Base-by-base conservation (phyloP, 2,888 invertebrate species). In the Tromatobia lineatoria region DNA sequence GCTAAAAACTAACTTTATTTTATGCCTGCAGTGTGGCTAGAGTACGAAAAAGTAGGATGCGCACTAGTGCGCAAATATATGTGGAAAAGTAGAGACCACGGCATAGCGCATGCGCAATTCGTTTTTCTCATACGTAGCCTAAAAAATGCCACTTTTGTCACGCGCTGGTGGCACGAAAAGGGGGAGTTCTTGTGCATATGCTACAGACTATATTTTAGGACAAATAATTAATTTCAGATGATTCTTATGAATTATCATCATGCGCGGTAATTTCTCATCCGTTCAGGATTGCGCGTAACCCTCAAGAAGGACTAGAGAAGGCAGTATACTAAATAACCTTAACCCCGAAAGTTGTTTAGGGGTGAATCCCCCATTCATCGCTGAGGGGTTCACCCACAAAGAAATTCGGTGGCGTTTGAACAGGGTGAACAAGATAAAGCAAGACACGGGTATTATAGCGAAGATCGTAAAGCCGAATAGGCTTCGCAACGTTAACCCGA, bases 401-500 rank as follows among this genome's bases (percentile, higher is more conserved):
- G 57, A 45, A 20, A 38, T 42, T 11, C 2, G 20, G 7, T 23
- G 13, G 4, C 18, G 18, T n/a, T 18, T 29, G 34, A n/a, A 61
- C 59, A 13, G 54, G 25, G 3, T 23, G 47, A 69, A 29, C 18
- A 25, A 29, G 69, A 69, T 34, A 52, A 20, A 18, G 52, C 18
- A 52, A 52, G 42, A 42, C 20, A 66, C 20, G 42, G 23, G 71
- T 57, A 23, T 71, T 42, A n/a, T 29, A n/a, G 59, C 10, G 29
- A 23, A 25, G 54, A 57, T 71, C 71, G 57, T 71, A 71, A 71
- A 71, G 42, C 34, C n/a, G 20, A 71, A 71, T 23, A 23, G 25
- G 38, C 57, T 45, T 59, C 20, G 50, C 34, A 15, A 52, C 52
- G 38, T 38, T 70, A 54, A 38, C 52, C 52, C 11, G 29, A 69